A percentile compares a stretch with the other conserved stretches of the same genome.
Conservation (phyloP, 2,888 invertebrate genomes). For the Micropterix aruncella region DNA sequence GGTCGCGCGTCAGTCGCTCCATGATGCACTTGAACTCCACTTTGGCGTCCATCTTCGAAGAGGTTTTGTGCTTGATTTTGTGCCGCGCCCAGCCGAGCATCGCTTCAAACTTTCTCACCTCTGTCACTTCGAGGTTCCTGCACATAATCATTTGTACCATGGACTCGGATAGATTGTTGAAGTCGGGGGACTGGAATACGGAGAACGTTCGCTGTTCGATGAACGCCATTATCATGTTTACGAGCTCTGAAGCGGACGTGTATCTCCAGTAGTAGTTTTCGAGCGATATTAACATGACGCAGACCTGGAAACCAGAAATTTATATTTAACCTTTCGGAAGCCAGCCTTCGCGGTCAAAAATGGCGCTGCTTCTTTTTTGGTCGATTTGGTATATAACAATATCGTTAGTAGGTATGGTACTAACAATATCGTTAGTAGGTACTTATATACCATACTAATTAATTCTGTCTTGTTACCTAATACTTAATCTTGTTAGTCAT, state of each 20-base stretch:
- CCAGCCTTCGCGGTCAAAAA: no score
- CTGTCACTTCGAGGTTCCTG: slow-evolving; percentile 78
- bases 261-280: slow-evolving; percentile 95
- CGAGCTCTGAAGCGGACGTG: slow-evolving; percentile 83
- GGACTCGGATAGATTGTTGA: slow-evolving; percentile 78
- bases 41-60: slow-evolving; percentile 71
- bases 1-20: slow-evolving; percentile 78
- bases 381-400: no score
- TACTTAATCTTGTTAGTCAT: no score
- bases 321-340: not conserved
- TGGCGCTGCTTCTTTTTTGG: no score
- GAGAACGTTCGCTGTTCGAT: slow-evolving; percentile 78
- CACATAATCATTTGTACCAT: slow-evolving; percentile 93
- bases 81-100: slow-evolving; percentile 85
- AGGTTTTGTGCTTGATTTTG: slow-evolving; percentile 66
- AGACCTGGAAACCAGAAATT: slow-evolving; percentile 40
- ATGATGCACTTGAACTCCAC: slow-evolving; percentile 86
- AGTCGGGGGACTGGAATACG: slow-evolving; percentile 72
- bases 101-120: slow-evolving; percentile 84
- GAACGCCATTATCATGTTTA: slow-evolving; percentile 87
- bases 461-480: no score
- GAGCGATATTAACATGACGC: slow-evolving; percentile 80
- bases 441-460: no score
- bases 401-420: no score
- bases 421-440: no score